A percentile compares a stretch with the other conserved stretches of the same genome.
Conservation (phyloP, 2,113 vertebrate genomes). For the Nyctereutes procyonoides region DNA sequence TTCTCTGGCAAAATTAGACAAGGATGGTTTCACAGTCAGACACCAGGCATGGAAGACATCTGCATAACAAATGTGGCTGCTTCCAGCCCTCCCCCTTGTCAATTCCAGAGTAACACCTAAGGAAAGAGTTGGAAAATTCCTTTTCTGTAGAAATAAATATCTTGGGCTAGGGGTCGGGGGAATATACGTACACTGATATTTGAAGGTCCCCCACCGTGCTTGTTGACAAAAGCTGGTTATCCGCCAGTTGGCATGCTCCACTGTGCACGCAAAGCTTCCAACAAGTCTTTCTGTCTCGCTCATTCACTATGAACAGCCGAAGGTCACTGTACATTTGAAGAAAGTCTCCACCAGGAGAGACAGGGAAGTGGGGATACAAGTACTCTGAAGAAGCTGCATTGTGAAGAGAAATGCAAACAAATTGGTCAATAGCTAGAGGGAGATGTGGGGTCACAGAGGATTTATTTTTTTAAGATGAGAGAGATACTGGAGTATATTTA, state of each 20-base stretch:
- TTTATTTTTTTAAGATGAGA: slow-evolving; percentile 10
- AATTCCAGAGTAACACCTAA: not conserved
- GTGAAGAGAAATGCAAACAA: slow-evolving; percentile 37
- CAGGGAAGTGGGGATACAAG: not conserved
- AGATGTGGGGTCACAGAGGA: not conserved
- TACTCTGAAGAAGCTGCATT: not conserved
- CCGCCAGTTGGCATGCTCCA: not conserved
- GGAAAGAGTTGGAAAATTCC: not conserved
- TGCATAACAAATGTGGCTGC: not conserved
- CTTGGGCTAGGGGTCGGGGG: not conserved
- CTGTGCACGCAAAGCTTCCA: not conserved
- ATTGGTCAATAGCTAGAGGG: not conserved
- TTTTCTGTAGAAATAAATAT: slow-evolving; percentile 24
- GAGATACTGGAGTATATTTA: slow-evolving; percentile 25
- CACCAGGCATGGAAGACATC: not conserved
- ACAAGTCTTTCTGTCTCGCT: not conserved
- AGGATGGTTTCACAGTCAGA: not conserved
- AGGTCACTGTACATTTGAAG: not conserved
- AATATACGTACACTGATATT: not conserved
- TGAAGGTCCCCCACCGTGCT: not conserved
- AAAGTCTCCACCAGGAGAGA: not conserved
- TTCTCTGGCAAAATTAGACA: slow-evolving; percentile 9
- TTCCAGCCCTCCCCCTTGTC: not conserved
- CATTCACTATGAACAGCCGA: not conserved
- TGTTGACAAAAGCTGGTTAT: not conserved